These are phyloP conservation scores for Scaptomyza graminum DNA, from an alignment of 1,140 invertebrate species.

Conservation along the genomic window DNA sequence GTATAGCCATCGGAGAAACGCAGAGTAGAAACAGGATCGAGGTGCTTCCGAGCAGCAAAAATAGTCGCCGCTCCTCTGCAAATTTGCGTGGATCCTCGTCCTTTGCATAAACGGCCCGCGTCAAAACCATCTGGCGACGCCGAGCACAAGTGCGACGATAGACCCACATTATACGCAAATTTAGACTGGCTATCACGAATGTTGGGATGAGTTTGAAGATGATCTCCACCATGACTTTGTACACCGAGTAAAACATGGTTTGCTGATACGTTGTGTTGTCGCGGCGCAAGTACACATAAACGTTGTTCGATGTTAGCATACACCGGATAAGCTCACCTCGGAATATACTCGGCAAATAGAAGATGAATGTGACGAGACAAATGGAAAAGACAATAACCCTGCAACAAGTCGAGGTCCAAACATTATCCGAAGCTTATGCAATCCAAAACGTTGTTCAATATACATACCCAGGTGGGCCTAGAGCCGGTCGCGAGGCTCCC, in stretches of 20 bases:
- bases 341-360: conserved; percentile 88
- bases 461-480: conserved; percentile 85
- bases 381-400: conserved; percentile 86
- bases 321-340: conserved; percentile 87
- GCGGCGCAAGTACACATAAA: conserved; percentile 86
- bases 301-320: conserved; percentile 83
- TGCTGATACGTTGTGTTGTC: conserved; percentile 85
- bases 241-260: conserved; percentile 86
- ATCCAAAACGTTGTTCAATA: background rate
- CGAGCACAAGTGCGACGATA: conserved; percentile 88
- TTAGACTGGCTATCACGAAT: conserved; percentile 87
- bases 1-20: conserved; percentile 90
- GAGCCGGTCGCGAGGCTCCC: conserved; percentile 86
- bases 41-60: conserved; percentile 89
- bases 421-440: background rate
- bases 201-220: conserved; percentile 89
- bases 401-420: background rate
- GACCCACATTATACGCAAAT: conserved; percentile 89
- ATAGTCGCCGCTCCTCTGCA: conserved; percentile 89
- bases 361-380: conserved; percentile 86
- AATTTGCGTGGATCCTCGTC: conserved; percentile 88
- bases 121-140: conserved; percentile 87
- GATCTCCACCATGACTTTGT: conserved; percentile 87
- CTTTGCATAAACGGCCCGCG: conserved; percentile 79
- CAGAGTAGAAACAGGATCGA: conserved; percentile 90